phyloP scores from a whole-genome alignment of 1,140 invertebrate genomes.

The Palaemon carinicauda region DNA sequence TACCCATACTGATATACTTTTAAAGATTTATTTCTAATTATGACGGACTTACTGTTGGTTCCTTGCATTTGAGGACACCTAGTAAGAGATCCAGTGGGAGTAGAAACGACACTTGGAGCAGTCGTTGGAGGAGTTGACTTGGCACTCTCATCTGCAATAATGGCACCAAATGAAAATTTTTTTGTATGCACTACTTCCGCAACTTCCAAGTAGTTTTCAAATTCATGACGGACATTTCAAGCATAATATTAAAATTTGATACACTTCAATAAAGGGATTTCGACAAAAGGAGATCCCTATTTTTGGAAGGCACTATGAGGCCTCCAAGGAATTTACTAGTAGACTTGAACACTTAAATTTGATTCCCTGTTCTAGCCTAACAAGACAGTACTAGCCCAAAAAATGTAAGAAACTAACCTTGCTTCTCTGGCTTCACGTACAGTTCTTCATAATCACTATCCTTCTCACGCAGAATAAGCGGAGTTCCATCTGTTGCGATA shows the following conservation, averaged over 20 bases:
- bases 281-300: no score
- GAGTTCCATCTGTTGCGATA: constrained; percentile 66
- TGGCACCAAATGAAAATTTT: no score
- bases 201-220: neutral
- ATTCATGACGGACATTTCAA: neutral
- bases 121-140: constrained; percentile 31
- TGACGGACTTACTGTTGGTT: neutral
- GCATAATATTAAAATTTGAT: neutral
- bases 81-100: constrained; percentile 23
- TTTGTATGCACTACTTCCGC: neutral
- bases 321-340: no score
- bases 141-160: constrained; percentile 40
- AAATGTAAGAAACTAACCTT: constrained; percentile 31
- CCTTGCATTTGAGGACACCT: constrained; percentile 1
- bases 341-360: no score
- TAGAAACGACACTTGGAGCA: constrained; percentile 29
- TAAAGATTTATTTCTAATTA: neutral
- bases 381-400: no score
- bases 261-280: neutral
- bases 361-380: no score
- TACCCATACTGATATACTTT: no score
- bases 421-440: constrained; percentile 46
- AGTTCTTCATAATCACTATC: constrained; percentile 60
- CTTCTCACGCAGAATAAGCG: constrained; percentile 62
- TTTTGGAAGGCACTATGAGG: no score